Evolutionary conservation across 1,140 invertebrate species (phyloP).

Genomic region (Neomicropteryx cornuta): DNA sequence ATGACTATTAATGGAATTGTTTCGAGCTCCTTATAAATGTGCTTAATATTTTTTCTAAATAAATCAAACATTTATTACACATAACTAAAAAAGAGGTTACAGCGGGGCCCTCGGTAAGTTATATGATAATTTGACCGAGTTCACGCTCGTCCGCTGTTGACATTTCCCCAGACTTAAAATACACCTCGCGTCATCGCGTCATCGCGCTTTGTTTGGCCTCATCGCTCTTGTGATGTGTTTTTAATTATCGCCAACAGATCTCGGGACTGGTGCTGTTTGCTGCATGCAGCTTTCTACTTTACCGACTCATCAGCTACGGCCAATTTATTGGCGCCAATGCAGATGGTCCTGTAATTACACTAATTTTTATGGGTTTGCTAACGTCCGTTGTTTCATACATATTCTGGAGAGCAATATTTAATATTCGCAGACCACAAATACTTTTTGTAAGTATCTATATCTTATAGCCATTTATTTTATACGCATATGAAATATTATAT

Average conservation of each 20-base stretch:
- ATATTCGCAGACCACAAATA: slow-evolving; percentile 36
- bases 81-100: too few species aligned
- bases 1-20: too few species aligned
- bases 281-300: slow-evolving; percentile 37
- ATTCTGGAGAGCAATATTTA: slow-evolving; percentile 38
- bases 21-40: too few species aligned
- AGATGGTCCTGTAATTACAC: slow-evolving; percentile 32
- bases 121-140: too few species aligned
- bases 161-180: too few species aligned
- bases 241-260: slow-evolving; percentile 31
- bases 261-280: slow-evolving; percentile 36
- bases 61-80: too few species aligned
- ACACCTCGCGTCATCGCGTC: too few species aligned
- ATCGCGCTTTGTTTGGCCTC: too few species aligned
- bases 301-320: slow-evolving; percentile 37
- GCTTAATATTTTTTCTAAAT: too few species aligned
- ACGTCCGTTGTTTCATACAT: slow-evolving; percentile 38
- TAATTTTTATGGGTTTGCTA: slow-evolving; percentile 39
- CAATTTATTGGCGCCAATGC: slow-evolving; percentile 35
- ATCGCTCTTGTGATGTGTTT: too few species aligned
- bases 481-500: neutral
- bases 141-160: too few species aligned
- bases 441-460: slow-evolving; percentile 32
- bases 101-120: too few species aligned
- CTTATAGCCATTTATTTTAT: slow-evolving; percentile 4